phyloP scores from a whole-genome alignment of 1,140 invertebrate species.

The Trichonephila clavipes region DNA sequence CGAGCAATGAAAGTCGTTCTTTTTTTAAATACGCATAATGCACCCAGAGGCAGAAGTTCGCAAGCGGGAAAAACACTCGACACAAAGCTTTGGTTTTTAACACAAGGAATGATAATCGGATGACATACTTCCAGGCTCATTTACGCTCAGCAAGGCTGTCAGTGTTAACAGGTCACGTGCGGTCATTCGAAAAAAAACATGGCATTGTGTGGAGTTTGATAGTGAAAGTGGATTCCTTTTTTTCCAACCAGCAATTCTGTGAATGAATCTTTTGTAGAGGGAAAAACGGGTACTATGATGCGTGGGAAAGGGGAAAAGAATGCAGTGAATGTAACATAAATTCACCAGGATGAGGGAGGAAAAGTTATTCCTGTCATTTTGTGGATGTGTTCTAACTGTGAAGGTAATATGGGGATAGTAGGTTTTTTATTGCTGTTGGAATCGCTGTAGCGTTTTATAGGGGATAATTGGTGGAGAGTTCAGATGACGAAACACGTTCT shows the following conservation, averaged over 20 bases:
- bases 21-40: background rate
- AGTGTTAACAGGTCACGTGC: constrained; percentile 21
- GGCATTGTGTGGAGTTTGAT: constrained; percentile 10
- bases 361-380: background rate
- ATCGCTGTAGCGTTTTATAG: background rate
- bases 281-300: constrained; percentile 39
- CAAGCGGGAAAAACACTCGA: background rate
- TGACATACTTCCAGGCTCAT: constrained; percentile 51
- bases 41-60: background rate
- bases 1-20: background rate
- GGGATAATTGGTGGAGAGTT: background rate
- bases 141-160: background rate
- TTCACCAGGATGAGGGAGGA: background rate
- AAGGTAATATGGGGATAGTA: background rate
- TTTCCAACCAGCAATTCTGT: background rate
- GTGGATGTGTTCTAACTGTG: background rate
- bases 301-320: constrained; percentile 36
- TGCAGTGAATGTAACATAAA: background rate
- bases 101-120: background rate
- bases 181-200: background rate
- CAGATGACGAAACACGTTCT: background rate
- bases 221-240: background rate
- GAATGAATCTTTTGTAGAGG: constrained; percentile 46
- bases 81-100: background rate
- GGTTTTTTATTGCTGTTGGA: background rate